Evolutionary conservation across 2,888 invertebrate genomes (phyloP), one percentile per base, ranked within the genome.

Genomic region (Marronus borbonicus): DNA sequence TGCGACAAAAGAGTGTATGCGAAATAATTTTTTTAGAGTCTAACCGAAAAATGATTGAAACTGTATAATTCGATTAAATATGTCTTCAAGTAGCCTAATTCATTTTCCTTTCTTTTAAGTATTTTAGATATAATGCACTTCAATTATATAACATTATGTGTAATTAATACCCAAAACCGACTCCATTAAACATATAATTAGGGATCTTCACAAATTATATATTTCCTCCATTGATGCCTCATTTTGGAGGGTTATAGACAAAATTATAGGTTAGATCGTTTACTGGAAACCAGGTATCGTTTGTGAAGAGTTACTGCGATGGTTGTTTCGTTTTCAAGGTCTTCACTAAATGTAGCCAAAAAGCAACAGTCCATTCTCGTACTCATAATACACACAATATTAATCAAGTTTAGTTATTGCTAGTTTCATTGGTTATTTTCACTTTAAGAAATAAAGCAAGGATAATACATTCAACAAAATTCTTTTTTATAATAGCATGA

Each of bases 251-350:
- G 49, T 75, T 75, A 75, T 64, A 75, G 28, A 39, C 28, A 28
- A 64, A 75, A 75, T 75, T 75, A 75, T 65, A 75, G 75, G 75
- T 75, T 75, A 64, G 69, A 69, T 14, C 75, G 31, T 75, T 75
- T 75, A 75, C 52, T 62, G 49, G 60, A 50, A 58, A 75, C 44
- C 75, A 49, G 52, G 62, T 50, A 75, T 64, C 49, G 31, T 64
- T 75, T 75, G 17, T 62, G 44, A 75, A 65, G 62, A 62, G 17
- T 64, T 75, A 64, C 50, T 62, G 64, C 62, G 62, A 39, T 14
- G 64, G 50, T 75, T 28, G 36, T 49, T 39, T 62, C 65, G 50
- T 75, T 64, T 75, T 72, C 72, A 75, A 75, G 75, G 75, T 64
- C 75, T 65, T 8, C 64, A 64, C 49, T 44, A 44, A 75, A 64